A percentile compares a stretch with the other conserved stretches of the same genome.
Conservation (phyloP, 2,113 vertebrate species). For the Rhinoderma darwinii region DNA sequence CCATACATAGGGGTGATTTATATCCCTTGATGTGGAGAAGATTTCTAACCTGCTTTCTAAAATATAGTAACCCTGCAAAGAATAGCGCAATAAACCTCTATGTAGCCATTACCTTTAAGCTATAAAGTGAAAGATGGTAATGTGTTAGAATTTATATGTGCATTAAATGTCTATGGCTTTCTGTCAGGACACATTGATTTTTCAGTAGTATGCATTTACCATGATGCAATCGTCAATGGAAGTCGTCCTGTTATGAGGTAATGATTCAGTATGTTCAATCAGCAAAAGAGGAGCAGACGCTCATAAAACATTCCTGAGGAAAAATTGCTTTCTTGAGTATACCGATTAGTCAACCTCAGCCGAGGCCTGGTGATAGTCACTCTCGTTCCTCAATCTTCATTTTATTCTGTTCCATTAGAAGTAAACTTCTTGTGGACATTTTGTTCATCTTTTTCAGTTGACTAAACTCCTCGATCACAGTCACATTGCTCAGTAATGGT, state of each 20-base stretch:
- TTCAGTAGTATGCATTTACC: constrained; percentile 44
- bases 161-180: constrained; percentile 43
- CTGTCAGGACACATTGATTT: constrained; percentile 43
- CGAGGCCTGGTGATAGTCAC: background rate
- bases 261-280: constrained; percentile 44
- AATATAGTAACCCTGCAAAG: constrained; percentile 5
- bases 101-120: constrained; percentile 37
- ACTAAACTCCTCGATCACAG: no score
- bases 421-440: no score
- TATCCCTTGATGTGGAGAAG: background rate
- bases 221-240: constrained; percentile 41
- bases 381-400: no score
- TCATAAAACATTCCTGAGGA: constrained; percentile 10
- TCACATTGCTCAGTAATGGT: no score
- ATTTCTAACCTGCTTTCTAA: constrained; percentile 16
- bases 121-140: constrained; percentile 42
- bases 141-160: constrained; percentile 44
- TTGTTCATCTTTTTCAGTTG: no score
- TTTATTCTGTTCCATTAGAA: no score
- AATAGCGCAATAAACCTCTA: constrained; percentile 34
- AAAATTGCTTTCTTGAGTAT: background rate
- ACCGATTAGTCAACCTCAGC: background rate
- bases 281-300: constrained; percentile 8
- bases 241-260: constrained; percentile 35
- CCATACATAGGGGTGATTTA: background rate